Percentiles rank a stretch among this genome's conserved stretches.
Evolutionary conservation across 1,140 invertebrate species (phyloP).

Genomic region (Drosophila rufa): DNA sequence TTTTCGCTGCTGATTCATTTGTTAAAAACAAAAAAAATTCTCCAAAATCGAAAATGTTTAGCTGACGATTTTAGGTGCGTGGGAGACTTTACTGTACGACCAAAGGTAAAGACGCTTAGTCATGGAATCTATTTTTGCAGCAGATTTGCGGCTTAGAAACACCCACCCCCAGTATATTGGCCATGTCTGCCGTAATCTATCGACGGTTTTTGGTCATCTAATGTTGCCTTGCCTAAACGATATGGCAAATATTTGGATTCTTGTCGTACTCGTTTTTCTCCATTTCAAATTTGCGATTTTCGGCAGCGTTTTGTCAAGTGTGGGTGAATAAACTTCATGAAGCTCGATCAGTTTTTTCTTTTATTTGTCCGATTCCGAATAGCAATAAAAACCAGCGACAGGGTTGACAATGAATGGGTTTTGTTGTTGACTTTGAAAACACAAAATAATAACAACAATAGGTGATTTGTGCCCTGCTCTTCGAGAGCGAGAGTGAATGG

Average conservation of each 20-base stretch:
- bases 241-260: slow-evolving; percentile 44
- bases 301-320: slow-evolving; percentile 45
- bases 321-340: slow-evolving; percentile 79
- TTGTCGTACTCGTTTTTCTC: slow-evolving; percentile 47
- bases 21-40: slow-evolving; percentile 51
- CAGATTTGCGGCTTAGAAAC: slow-evolving; percentile 73
- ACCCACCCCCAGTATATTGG: slow-evolving; percentile 49
- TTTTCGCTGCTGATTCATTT: slow-evolving; percentile 26
- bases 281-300: slow-evolving; percentile 36
- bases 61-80: slow-evolving; percentile 32
- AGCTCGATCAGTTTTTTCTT: slow-evolving; percentile 39
- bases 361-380: slow-evolving; percentile 35
- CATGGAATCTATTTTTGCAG: slow-evolving; percentile 69
- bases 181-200: slow-evolving; percentile 21
- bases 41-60: slow-evolving; percentile 61
- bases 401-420: slow-evolving; percentile 74
- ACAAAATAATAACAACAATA: slow-evolving; percentile 22
- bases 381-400: slow-evolving; percentile 22
- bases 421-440: slow-evolving; percentile 71
- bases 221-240: slow-evolving; percentile 48
- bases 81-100: slow-evolving; percentile 41
- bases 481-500: slow-evolving; percentile 72
- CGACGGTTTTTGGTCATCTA: slow-evolving; percentile 38
- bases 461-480: slow-evolving; percentile 4
- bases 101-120: slow-evolving; percentile 65